A percentile compares a stretch with the other conserved stretches of the same genome.
These are phyloP conservation scores for Diadegma fenestrale DNA, from an alignment of 2,888 invertebrate genomes.

Conservation along the genomic window DNA sequence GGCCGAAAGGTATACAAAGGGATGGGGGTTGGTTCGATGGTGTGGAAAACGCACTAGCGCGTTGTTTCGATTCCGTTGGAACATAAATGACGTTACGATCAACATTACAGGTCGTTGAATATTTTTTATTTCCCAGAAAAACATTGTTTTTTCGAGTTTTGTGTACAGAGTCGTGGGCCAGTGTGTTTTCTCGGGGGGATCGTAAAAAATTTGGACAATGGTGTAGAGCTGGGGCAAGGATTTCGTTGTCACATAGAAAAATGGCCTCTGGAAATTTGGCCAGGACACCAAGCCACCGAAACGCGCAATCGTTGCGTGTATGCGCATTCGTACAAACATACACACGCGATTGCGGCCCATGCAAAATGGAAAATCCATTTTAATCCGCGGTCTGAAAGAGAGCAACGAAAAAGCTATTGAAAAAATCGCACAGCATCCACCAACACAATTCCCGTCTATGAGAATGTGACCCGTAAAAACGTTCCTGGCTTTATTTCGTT, in stretches of 20 bases:
- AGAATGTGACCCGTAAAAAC: conserved; percentile 36
- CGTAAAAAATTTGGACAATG: neutral
- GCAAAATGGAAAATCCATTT: conserved; percentile 27
- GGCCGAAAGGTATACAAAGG: neutral
- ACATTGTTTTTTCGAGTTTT: neutral
- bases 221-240: neutral
- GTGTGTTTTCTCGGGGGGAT: neutral
- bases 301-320: neutral
- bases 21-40: neutral
- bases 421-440: conserved; percentile 22
- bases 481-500: conserved; percentile 12
- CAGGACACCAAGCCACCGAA: neutral
- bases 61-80: conserved; percentile 62
- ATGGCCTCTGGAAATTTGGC: neutral
- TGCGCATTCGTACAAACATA: neutral
- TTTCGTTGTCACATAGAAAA: conserved; percentile 1
- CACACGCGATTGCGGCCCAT: neutral
- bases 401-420: conserved; percentile 11
- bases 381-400: neutral
- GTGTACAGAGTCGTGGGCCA: neutral
- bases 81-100: conserved; percentile 22
- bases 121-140: neutral
- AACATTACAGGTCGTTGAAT: neutral
- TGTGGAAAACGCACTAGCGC: neutral
- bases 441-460: conserved; percentile 16